A percentile compares a stretch with the other conserved stretches of the same genome.
phyloP scores from a whole-genome alignment of 2,113 vertebrate species.

The Cacatua alba region DNA sequence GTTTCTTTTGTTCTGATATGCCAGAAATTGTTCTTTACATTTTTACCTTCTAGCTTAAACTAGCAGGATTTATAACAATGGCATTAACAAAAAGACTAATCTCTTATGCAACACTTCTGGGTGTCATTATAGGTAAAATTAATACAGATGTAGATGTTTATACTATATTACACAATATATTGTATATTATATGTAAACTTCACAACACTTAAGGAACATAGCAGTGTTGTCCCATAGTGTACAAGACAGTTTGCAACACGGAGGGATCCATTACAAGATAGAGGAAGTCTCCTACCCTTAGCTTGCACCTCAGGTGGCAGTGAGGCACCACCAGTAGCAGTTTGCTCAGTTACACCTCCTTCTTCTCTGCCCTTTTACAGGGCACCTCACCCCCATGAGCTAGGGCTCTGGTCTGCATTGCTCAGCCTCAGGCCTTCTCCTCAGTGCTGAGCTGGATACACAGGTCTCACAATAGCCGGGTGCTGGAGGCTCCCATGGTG shows the following conservation, averaged over 20 bases:
- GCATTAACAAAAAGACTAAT: not conserved
- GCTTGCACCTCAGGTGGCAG: not conserved
- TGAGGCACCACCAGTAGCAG: not conserved
- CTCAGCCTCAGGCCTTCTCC: not conserved
- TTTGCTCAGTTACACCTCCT: not conserved
- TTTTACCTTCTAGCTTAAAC: not conserved
- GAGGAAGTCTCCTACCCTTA: not conserved
- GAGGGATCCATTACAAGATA: not conserved
- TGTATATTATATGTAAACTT: not conserved
- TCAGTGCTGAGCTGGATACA: not conserved
- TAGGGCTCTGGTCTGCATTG: not conserved
- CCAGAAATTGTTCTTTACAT: not conserved
- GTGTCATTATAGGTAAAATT: not conserved
- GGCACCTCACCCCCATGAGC: not conserved
- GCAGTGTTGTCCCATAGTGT: not conserved
- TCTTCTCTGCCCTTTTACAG: not conserved
- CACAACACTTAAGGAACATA: not conserved
- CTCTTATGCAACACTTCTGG: not conserved
- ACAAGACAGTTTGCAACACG: not conserved
- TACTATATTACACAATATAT: not conserved
- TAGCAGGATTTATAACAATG: not conserved
- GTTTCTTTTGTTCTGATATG: not conserved
- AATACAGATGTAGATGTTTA: not conserved
- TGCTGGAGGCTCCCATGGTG: not conserved
- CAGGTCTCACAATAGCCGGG: not conserved